Conservation (phyloP, 2,888 invertebrate species). For the Hirtodrosophila trivittata region DNA sequence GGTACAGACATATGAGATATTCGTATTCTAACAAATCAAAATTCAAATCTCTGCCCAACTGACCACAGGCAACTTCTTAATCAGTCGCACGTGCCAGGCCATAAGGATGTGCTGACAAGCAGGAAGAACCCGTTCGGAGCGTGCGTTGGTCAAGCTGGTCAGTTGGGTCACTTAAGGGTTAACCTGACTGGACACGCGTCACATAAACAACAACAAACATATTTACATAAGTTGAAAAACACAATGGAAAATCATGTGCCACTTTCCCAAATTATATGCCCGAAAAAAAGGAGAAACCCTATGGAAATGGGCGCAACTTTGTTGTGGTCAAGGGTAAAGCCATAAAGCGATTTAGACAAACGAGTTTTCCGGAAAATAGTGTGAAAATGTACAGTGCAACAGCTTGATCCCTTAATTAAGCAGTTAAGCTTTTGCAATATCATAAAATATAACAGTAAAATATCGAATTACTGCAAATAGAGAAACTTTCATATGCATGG, state of each 20-base stretch:
- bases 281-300: slow-evolving; percentile 7
- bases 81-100: slow-evolving; percentile 61
- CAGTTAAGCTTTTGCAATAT: slow-evolving; percentile 20
- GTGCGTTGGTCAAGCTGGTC: slow-evolving; percentile 51
- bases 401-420: slow-evolving; percentile 48
- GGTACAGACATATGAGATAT: neutral
- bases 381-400: slow-evolving; percentile 52
- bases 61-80: slow-evolving; percentile 58
- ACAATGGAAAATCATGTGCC: slow-evolving; percentile 31
- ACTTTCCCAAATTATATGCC: slow-evolving; percentile 23
- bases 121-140: slow-evolving; percentile 32
- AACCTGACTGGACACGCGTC: slow-evolving; percentile 60
- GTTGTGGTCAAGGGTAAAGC: slow-evolving; percentile 51
- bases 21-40: slow-evolving; percentile 8
- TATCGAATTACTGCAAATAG: slow-evolving; percentile 22
- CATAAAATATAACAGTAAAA: slow-evolving; percentile 9
- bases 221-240: slow-evolving; percentile 48
- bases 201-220: slow-evolving; percentile 17
- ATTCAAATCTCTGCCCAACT: slow-evolving; percentile 35
- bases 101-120: slow-evolving; percentile 42
- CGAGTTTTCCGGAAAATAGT: slow-evolving; percentile 46
- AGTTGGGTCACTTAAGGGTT: slow-evolving; percentile 51
- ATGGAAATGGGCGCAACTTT: slow-evolving; percentile 21
- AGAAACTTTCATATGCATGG: slow-evolving; percentile 32
- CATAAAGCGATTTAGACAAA: slow-evolving; percentile 43